Conservation (phyloP, 2,888 invertebrate species). For the Drosophila meridiana region DNA sequence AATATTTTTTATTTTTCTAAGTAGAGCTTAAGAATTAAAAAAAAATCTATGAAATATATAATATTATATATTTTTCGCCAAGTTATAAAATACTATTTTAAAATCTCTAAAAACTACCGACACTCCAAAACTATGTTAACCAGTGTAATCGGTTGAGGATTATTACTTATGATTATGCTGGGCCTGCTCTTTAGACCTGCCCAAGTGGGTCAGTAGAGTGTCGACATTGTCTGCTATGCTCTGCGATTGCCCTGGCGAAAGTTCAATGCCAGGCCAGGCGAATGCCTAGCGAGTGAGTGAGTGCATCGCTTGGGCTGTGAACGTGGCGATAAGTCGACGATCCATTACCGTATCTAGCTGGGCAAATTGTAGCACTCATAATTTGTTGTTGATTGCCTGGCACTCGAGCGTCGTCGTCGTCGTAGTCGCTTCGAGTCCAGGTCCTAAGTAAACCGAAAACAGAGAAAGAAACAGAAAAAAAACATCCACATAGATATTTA, state of each 20-base stretch:
- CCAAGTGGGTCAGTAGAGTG: slow-evolving; percentile 78
- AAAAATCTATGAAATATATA: too few species aligned
- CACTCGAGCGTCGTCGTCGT: slow-evolving; percentile 51
- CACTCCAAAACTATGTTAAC: neutral
- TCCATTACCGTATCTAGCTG: slow-evolving; percentile 52
- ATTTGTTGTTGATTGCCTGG: slow-evolving; percentile 81
- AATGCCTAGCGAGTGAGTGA: slow-evolving; percentile 67
- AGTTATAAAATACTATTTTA: too few species aligned
- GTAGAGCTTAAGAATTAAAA: too few species aligned
- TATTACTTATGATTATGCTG: slow-evolving; percentile 64
- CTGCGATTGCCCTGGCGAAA: slow-evolving; percentile 43
- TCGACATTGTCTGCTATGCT: slow-evolving; percentile 57
- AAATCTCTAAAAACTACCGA: too few species aligned
- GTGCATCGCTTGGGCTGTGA: slow-evolving; percentile 54
- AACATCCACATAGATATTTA: slow-evolving; percentile 46
- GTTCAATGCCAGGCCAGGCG: slow-evolving; percentile 66
- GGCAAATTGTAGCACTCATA: slow-evolving; percentile 78
- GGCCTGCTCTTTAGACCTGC: slow-evolving; percentile 28
- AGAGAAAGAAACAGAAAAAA: neutral
- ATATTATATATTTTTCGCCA: too few species aligned
- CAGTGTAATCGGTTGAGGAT: slow-evolving; percentile 59
- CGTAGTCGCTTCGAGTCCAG: slow-evolving; percentile 17
- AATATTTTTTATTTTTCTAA: too few species aligned
- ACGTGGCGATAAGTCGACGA: slow-evolving; percentile 36
- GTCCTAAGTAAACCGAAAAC: slow-evolving; percentile 70